These are phyloP conservation scores for Colletes collaris DNA, from an alignment of 2,888 invertebrate species.

Conservation along the genomic window DNA sequence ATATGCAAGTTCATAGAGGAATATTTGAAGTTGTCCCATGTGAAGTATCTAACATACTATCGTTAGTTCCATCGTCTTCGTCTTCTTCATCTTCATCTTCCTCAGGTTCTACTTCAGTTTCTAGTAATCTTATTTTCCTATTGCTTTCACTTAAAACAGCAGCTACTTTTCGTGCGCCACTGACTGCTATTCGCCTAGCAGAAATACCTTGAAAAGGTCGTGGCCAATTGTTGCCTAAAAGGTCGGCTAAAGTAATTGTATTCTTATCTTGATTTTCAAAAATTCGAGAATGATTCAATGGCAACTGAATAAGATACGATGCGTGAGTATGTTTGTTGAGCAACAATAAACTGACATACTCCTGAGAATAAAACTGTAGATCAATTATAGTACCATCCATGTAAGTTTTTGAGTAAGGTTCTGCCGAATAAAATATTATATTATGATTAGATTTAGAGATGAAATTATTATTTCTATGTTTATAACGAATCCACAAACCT, in stretches of 20 bases:
- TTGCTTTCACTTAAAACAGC: conserved; percentile 92
- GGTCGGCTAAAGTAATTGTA: conserved; percentile 70
- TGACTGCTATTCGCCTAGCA: conserved; percentile 89
- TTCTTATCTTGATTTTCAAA: conserved; percentile 58
- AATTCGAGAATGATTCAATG: conserved; percentile 67
- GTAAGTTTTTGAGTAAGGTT: conserved; percentile 66
- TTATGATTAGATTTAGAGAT: conserved; percentile 13
- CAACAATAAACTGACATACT: conserved; percentile 88
- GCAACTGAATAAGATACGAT: conserved; percentile 77
- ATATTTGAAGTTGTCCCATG: conserved; percentile 56
- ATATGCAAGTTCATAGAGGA: conserved; percentile 27
- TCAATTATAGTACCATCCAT: conserved; percentile 85
- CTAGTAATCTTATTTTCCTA: conserved; percentile 92
- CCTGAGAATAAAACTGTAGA: conserved; percentile 90
- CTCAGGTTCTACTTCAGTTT: conserved; percentile 96
- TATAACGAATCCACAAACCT: conserved; percentile 65
- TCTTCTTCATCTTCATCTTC: conserved; percentile 92
- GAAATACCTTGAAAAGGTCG: conserved; percentile 78
- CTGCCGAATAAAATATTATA: conserved; percentile 45
- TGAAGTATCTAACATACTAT: conserved; percentile 67
- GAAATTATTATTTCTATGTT: conserved; percentile 15
- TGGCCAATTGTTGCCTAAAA: conserved; percentile 74
- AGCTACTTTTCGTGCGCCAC: conserved; percentile 92
- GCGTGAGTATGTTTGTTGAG: conserved; percentile 75
- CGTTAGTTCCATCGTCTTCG: conserved; percentile 72